phyloP scores from a whole-genome alignment of 2,888 invertebrate genomes.

The Chironomus riparius region DNA sequence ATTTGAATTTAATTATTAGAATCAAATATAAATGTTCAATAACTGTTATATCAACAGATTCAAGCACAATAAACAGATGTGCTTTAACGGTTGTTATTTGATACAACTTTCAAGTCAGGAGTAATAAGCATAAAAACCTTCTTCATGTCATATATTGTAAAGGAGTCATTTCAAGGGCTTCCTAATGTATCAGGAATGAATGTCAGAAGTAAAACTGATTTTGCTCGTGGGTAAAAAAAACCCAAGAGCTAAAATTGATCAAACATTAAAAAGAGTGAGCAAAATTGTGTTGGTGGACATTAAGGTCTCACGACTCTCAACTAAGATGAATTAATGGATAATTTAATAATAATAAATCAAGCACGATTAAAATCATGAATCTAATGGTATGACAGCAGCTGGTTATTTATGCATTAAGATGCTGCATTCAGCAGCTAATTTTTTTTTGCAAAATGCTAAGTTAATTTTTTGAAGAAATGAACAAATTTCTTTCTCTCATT shows the following conservation, averaged over 20 bases:
- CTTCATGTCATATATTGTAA: neutral
- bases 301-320: neutral
- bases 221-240: neutral
- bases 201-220: neutral
- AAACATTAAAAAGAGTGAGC: neutral
- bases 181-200: neutral
- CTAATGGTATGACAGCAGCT: neutral
- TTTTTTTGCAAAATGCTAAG: neutral
- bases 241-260: neutral
- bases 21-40: no score
- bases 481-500: no score
- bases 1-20: no score
- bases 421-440: neutral
- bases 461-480: no score
- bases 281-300: constrained; percentile 23
- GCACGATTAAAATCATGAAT: neutral
- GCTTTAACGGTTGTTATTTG: neutral
- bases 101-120: neutral
- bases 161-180: constrained; percentile 6
- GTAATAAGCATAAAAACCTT: neutral
- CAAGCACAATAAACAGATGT: neutral
- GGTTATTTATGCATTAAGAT: neutral
- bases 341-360: constrained; percentile 25
- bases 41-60: neutral
- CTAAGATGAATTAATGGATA: constrained; percentile 23